Evolutionary conservation across 2,113 vertebrate genomes (phyloP).

Genomic region (Catharus bicknelli): DNA sequence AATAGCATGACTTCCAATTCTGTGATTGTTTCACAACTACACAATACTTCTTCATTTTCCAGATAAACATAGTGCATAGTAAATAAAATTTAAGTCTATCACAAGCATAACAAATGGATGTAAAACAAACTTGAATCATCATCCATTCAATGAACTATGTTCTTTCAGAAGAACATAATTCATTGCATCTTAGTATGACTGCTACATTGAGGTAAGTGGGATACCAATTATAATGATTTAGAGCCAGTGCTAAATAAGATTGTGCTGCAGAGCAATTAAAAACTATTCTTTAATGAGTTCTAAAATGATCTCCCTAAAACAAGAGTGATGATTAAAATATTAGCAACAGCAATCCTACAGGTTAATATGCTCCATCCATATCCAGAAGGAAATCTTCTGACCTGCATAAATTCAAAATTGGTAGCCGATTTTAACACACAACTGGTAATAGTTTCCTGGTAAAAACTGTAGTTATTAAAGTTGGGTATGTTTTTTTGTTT

Average conservation of each 20-base stretch:
- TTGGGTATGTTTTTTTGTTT: not conserved
- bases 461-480: not conserved
- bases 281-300: slow-evolving; percentile 3
- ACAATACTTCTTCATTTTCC: not conserved
- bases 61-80: not conserved
- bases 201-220: not conserved
- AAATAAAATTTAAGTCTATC: not conserved
- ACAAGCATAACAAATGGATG: not conserved
- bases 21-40: not conserved
- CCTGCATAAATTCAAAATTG: not conserved
- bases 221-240: not conserved
- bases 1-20: not conserved
- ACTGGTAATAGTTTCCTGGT: not conserved
- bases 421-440: not conserved
- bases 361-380: slow-evolving; percentile 42
- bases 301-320: slow-evolving; percentile 2
- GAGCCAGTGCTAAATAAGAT: not conserved
- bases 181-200: not conserved
- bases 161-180: not conserved
- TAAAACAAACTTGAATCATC: not conserved
- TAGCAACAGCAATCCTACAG: slow-evolving; percentile 31
- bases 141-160: not conserved
- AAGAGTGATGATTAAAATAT: slow-evolving; percentile 19
- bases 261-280: slow-evolving; percentile 12
- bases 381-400: slow-evolving; percentile 21